Evolutionary conservation across 2,888 invertebrate species (phyloP).

Genomic region (Diogma glabrata): DNA sequence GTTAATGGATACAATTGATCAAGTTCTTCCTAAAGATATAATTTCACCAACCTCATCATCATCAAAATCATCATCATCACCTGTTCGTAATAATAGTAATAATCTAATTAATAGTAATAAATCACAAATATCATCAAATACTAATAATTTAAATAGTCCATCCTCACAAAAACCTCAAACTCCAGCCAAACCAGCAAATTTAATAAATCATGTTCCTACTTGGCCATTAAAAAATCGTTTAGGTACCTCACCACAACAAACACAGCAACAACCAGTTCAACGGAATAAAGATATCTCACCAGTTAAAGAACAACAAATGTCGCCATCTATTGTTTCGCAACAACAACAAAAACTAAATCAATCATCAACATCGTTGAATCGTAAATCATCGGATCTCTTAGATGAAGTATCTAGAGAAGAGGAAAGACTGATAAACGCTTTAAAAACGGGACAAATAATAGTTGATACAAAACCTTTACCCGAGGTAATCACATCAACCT

Average conservation of each 20-base stretch:
- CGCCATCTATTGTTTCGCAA: conserved; percentile 9
- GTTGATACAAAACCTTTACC: conserved; percentile 33
- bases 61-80: conserved; percentile 14
- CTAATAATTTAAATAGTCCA: background rate
- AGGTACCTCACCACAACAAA: conserved; percentile 15
- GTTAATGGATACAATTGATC: conserved; percentile 20
- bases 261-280: conserved; percentile 15
- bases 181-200: conserved; percentile 24
- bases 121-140: conserved; percentile 11
- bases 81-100: conserved; percentile 10
- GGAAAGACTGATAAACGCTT: conserved; percentile 63
- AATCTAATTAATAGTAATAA: conserved; percentile 13
- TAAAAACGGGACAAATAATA: conserved; percentile 59
- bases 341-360: conserved; percentile 15
- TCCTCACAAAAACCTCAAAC: conserved; percentile 21
- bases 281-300: conserved; percentile 14
- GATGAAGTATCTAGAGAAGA: conserved; percentile 72
- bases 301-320: conserved; percentile 14
- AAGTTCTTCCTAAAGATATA: conserved; percentile 18
- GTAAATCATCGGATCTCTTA: conserved; percentile 33
- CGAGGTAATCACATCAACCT: conserved; percentile 21
- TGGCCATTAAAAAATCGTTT: conserved; percentile 47
- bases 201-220: conserved; percentile 35
- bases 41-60: conserved; percentile 16
- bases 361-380: no score